phyloP scores from a whole-genome alignment of 1,140 invertebrate species.

The Anthonomus grandis region DNA sequence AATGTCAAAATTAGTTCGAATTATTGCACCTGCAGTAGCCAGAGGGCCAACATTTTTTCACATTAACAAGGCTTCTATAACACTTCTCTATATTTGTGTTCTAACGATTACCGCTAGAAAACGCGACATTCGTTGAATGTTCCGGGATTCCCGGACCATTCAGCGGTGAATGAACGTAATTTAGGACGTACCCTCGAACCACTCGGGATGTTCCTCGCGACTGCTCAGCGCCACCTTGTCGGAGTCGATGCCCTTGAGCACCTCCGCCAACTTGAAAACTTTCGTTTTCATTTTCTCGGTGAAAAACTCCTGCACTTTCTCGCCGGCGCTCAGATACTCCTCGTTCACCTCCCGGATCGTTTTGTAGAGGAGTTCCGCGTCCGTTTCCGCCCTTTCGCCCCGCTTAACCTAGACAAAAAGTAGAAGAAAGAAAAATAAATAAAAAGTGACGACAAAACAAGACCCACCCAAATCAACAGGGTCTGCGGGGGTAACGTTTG shows the following conservation, averaged over 20 bases:
- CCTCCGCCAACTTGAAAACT: conserved; percentile 56
- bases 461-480: conserved; percentile 60
- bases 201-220: conserved; percentile 63
- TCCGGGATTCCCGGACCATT: too few species aligned
- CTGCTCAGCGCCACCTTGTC: conserved; percentile 56
- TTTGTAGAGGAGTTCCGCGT: conserved; percentile 47
- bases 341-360: conserved; percentile 58
- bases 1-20: too few species aligned
- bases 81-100: too few species aligned
- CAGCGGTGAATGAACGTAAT: too few species aligned
- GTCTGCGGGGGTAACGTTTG: conserved; percentile 67
- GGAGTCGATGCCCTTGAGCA: conserved; percentile 53
- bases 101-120: too few species aligned
- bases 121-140: too few species aligned
- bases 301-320: conserved; percentile 61
- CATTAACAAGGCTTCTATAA: too few species aligned
- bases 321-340: conserved; percentile 60
- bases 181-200: conserved; percentile 71
- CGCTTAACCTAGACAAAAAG: conserved; percentile 54
- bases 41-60: too few species aligned
- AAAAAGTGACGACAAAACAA: too few species aligned
- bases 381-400: conserved; percentile 45
- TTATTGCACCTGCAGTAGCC: too few species aligned
- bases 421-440: too few species aligned
- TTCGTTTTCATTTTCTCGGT: conserved; percentile 63